Base-by-base conservation (phyloP, 2,888 invertebrate species). In the Sesia apiformis region DNA sequence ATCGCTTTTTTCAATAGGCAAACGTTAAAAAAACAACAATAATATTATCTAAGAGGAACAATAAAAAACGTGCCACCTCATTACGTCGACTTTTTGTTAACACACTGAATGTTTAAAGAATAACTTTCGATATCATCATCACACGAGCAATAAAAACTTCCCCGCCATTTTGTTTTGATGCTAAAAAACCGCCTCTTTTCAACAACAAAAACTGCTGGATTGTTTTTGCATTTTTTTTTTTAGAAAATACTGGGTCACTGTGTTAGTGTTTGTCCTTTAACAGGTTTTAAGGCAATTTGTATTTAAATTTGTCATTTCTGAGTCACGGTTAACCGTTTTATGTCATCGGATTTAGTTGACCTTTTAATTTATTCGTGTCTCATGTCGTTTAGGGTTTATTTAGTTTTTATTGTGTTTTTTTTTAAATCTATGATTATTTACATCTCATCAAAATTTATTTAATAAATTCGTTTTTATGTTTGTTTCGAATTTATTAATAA, bases 231-330 rank as follows among this genome's bases (percentile, higher is more conserved):
- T 65, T 73, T 72, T 73, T 73, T 72, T 73, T 69, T 67, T 70
- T 69, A 61, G 55, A 55, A 65, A 74, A 71, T 74, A 72, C 72
- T 84, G 69, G 84, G 84, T 84, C 82, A 86, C 71, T 74, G 70
- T 75, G 78, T 76, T 74, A 76, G 57, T 64, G 66, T 70, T 67
- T 74, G 77, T 81, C 75, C 72, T 78, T 81, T 76, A 70, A 69
- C 70, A 62, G 67, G 74, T 75, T 72, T 55, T 60, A 63, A 61
- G 65, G 57, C 63, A 66, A 72, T 63, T 62, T 63, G 68, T 74
- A 76, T 80, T 72, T 62, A 71, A 72, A 72, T 72, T 57, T 53
- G 57, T 49, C 51, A 52, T 43, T 60, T 64, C 61, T 70, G 70
- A 73, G 53, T 72, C 70, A 71, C 60, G 23, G 63, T 63, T 64